Conservation (phyloP, 2,888 invertebrate genomes). For the Unio delphinus region DNA sequence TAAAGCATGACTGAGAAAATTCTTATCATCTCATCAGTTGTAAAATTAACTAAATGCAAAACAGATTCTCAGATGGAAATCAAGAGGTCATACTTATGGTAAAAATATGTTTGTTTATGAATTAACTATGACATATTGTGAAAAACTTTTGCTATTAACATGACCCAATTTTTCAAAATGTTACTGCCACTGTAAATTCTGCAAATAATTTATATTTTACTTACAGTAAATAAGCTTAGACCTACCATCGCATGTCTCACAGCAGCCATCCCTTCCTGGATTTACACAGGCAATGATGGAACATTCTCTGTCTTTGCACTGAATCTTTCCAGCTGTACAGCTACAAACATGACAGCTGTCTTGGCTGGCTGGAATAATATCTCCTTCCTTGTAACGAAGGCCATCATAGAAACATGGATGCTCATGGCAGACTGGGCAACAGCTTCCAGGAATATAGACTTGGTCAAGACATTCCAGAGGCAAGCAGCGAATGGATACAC, state of each 20-base stretch:
- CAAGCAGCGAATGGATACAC: slow-evolving; percentile 43
- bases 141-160: too few species aligned
- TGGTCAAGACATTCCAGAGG: slow-evolving; percentile 45
- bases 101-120: too few species aligned
- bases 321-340: slow-evolving; percentile 52
- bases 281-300: slow-evolving; percentile 46
- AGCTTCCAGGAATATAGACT: slow-evolving; percentile 47
- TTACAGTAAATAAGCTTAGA: background rate
- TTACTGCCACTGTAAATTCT: too few species aligned
- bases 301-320: slow-evolving; percentile 48
- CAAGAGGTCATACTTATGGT: too few species aligned
- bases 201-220: too few species aligned
- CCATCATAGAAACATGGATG: slow-evolving; percentile 42
- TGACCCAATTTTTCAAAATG: too few species aligned
- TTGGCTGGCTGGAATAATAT: slow-evolving; percentile 44
- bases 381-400: slow-evolving; percentile 42
- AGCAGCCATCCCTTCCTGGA: slow-evolving; percentile 53
- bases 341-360: slow-evolving; percentile 56
- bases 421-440: slow-evolving; percentile 56
- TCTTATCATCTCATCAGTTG: too few species aligned
- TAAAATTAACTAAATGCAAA: too few species aligned
- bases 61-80: too few species aligned
- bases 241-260: slow-evolving; percentile 55
- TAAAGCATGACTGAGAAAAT: too few species aligned
- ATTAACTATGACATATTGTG: too few species aligned